Base-by-base conservation (phyloP, 2,113 vertebrate genomes). In the Dermatemys mawii region DNA sequence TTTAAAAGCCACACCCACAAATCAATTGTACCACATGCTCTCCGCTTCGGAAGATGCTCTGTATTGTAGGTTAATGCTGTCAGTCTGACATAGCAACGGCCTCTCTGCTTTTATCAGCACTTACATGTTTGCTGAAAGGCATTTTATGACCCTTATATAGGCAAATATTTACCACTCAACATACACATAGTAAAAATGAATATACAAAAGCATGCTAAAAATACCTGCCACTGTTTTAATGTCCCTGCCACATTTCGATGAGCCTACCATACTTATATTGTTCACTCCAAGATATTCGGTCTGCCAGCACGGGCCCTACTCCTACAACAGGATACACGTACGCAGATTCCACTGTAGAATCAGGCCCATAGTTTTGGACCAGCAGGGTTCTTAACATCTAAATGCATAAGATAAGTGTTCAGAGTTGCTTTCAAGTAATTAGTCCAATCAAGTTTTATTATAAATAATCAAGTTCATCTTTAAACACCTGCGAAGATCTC, bases 41-140 rank as follows among this genome's bases (percentile, higher is more conserved):
- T 46, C 83, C 87, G 78, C 86, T 83, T 78, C 46, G 46, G 8
- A 67, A 35, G 35, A 21, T 17, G n/a, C 38, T 70, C 63, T 70
- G n/a, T 21, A 9, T 70, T 70, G 63, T 22, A 70, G n/a, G 63
- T 70, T 38, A 83, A 67, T 7, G 6, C 60, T 79, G 80, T n/a
- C 60, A 93, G 70, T 76, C 79, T 0, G 0, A 87, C n/a, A 27
- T 46, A 76, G 22, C 24, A 73, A 51, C 26, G 84, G 38, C 24
- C 21, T 90, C 76, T 91, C 44, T 55, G 22, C 78, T 67, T 82
- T 89, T 63, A 26, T 67, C 84, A n/a, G 63, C 29, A 38, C 35
- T 44, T n/a, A 85, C 26, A 50, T 92, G 73, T 80, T 81, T 41
- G 83, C 53, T 89, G 4, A 35, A 92, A 73, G 9, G 83, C 89